Conservation (phyloP, 1,140 invertebrate species). For the Oncopeltus fasciatus region DNA sequence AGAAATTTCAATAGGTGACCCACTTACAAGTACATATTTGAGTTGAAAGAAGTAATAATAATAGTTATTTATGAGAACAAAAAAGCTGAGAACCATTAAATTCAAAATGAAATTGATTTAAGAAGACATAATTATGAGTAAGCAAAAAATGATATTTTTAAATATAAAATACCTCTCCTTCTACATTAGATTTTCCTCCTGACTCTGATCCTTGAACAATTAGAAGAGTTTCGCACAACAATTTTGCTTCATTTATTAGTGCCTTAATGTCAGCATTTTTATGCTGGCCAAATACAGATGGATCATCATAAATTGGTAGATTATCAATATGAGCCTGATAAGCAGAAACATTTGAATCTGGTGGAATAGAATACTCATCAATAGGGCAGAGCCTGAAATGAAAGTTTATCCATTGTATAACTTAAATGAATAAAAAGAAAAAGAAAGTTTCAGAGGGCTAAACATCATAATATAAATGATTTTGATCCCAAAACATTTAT, state of each 20-base stretch:
- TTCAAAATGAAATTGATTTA: background rate
- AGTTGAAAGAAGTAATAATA: conserved; percentile 6
- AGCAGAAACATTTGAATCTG: conserved; percentile 60
- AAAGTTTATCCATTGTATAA: no score
- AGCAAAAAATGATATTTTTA: background rate
- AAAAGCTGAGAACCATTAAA: no score
- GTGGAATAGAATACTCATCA: conserved; percentile 61
- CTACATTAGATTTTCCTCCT: conserved; percentile 45
- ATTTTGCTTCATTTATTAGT: conserved; percentile 56
- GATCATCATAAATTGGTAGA: conserved; percentile 57
- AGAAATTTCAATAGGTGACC: no score
- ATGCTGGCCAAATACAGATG: conserved; percentile 78
- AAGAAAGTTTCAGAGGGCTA: no score
- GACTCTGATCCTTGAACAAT: conserved; percentile 55
- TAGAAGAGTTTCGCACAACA: conserved; percentile 66
- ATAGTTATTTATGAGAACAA: background rate
- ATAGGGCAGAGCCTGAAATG: conserved; percentile 42
- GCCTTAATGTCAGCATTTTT: conserved; percentile 83
- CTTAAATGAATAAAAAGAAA: no score
- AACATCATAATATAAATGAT: no score
- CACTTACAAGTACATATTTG: no score
- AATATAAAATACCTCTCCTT: conserved; percentile 35
- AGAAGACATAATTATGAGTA: background rate
- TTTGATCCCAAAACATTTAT: no score
- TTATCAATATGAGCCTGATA: conserved; percentile 64